A percentile compares a stretch with the other conserved stretches of the same genome.
These are phyloP conservation scores for Pristiophorus japonicus DNA, from an alignment of 2,113 vertebrate species.

Conservation along the genomic window DNA sequence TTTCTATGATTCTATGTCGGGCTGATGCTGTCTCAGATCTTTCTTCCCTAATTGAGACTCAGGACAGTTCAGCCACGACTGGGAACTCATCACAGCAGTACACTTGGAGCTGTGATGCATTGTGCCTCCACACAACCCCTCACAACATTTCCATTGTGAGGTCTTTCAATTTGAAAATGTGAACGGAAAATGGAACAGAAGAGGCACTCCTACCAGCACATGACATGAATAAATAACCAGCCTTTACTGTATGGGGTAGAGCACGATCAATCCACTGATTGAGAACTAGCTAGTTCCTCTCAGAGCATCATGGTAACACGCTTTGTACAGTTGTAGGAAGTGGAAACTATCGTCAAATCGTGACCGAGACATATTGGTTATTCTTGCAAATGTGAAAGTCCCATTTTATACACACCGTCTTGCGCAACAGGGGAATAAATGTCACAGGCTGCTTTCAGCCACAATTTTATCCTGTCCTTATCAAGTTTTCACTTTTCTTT, in stretches of 20 bases:
- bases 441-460: background rate
- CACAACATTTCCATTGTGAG: background rate
- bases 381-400: constrained; percentile 18
- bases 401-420: background rate
- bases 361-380: background rate
- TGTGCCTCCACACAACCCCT: background rate
- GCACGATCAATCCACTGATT: background rate
- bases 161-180: background rate
- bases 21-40: background rate
- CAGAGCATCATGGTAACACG: too few relatives aligned
- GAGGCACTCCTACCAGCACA: background rate
- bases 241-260: background rate
- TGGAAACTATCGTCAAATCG: background rate
- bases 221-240: background rate
- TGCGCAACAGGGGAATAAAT: background rate
- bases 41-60: background rate
- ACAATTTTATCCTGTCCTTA: constrained; percentile 15
- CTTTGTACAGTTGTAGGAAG: background rate
- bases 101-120: background rate
- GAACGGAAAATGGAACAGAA: background rate
- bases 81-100: background rate
- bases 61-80: background rate
- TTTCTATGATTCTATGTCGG: too few relatives aligned
- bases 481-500: constrained; percentile 30
- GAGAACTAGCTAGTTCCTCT: background rate